phyloP scores from a whole-genome alignment of 2,888 invertebrate species.

The Ochropacha duplaris region DNA sequence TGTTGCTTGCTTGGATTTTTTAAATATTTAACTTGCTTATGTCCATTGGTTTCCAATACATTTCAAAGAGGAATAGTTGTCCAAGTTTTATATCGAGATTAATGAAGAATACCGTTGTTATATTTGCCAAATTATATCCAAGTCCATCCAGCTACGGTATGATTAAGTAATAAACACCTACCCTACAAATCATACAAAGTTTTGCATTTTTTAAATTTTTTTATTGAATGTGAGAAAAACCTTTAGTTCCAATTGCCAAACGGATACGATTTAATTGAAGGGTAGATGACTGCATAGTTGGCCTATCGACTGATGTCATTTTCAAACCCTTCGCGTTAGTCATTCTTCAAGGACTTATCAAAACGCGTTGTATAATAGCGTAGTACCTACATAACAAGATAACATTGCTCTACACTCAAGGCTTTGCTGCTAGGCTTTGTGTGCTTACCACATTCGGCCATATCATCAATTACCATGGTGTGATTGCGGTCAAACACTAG shows the following conservation, averaged over 20 bases:
- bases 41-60: not conserved
- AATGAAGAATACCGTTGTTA: not conserved
- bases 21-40: not conserved
- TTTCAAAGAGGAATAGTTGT: not conserved
- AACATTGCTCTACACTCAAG: not conserved
- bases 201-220: too few relatives aligned
- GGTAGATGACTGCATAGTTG: not conserved
- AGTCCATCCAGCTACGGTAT: too few relatives aligned
- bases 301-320: not conserved
- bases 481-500: too few relatives aligned
- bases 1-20: slow-evolving; percentile 36
- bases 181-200: too few relatives aligned
- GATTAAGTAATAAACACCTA: too few relatives aligned
- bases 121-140: too few relatives aligned
- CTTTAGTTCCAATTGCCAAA: not conserved
- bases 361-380: not conserved
- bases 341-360: not conserved
- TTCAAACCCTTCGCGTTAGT: not conserved
- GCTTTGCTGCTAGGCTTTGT: too few relatives aligned
- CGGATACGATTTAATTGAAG: not conserved
- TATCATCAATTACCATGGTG: too few relatives aligned
- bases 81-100: too few relatives aligned
- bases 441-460: too few relatives aligned
- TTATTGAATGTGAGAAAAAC: too few relatives aligned
- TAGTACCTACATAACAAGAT: slow-evolving; percentile 3